Evolutionary conservation across 2,797 vertebrate genomes (phyloP), one percentile per base, ranked within the genome.

Genomic region (Pangasius macronema): DNA sequence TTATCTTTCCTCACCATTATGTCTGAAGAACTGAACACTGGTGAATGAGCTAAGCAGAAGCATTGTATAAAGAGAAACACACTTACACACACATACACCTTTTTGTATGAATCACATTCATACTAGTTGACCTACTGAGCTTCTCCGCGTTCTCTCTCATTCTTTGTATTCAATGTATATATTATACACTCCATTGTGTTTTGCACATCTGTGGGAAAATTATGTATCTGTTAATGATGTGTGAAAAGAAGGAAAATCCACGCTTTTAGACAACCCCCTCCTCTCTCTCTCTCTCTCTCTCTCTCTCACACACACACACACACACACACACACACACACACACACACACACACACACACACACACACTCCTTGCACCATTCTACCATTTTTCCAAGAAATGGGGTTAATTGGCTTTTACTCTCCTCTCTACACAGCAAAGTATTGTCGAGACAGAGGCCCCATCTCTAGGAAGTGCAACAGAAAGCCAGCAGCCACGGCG

Each of bases 161-260:
- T 73, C 84, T 81, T 70, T 85, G 36, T 53, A 7, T 42, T 75
- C 85, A 63, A 36, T 33, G n/a, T 82, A n/a, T 70, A 68, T 68
- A 68, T 70, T 70, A 70, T 53, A 53, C 82, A 53, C 65, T 83
- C 22, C 65, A 83, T 33, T 83, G 22, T 83, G 49, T 53, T 83
- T 36, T 36, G 53, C 85, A 82, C 85, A 88, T 91, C 87, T 88
- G 61, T 88, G 85, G 87, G 86, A 88, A 90, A 91, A 91, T 90
- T 90, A 90, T 96, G 94, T 93, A 89, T 92, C 95, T 97, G 95
- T 95, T 98, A 98, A 98, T 97, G 96, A 97, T 97, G 97, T 98
- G 96, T 95, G 96, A 97, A 97, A 96, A 97, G 95, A 95, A 95
- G 94, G 93, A 96, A 96, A 95, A 95, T 95, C 95, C 95, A 95